Conservation (phyloP, 2,113 vertebrate species). For the Nothoprocta perdicaria region DNA sequence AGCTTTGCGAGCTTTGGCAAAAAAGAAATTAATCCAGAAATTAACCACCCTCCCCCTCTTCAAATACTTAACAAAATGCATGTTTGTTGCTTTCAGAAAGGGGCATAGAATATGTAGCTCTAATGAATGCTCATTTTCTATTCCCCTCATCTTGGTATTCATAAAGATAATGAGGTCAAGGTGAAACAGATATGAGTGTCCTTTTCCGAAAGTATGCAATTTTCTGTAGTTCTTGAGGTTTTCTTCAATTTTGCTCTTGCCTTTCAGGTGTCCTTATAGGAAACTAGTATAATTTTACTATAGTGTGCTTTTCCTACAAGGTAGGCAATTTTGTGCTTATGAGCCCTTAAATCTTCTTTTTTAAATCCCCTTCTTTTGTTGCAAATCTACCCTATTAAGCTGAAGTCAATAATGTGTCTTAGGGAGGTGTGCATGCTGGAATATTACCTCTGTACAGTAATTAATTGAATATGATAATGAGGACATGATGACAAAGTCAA, state of each 20-base stretch:
- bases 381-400: constrained; percentile 49
- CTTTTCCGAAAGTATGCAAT: neutral
- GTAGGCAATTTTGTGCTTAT: neutral
- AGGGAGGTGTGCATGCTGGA: constrained; percentile 43
- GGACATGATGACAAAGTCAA: constrained; percentile 75
- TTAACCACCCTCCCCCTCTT: neutral
- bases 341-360: constrained; percentile 11
- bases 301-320: neutral
- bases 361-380: constrained; percentile 22
- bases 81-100: neutral
- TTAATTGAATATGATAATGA: constrained; percentile 80
- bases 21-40: neutral
- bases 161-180: constrained; percentile 8
- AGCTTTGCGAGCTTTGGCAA: neutral
- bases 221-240: neutral
- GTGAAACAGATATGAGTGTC: neutral
- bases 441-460: constrained; percentile 69
- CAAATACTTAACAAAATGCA: neutral
- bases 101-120: neutral
- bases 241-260: neutral
- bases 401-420: constrained; percentile 61
- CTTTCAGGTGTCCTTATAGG: neutral
- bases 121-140: neutral
- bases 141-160: neutral
- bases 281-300: constrained; percentile 8